These are phyloP conservation scores for Tetrax tetrax DNA, from an alignment of 2,113 vertebrate genomes.

Conservation along the genomic window DNA sequence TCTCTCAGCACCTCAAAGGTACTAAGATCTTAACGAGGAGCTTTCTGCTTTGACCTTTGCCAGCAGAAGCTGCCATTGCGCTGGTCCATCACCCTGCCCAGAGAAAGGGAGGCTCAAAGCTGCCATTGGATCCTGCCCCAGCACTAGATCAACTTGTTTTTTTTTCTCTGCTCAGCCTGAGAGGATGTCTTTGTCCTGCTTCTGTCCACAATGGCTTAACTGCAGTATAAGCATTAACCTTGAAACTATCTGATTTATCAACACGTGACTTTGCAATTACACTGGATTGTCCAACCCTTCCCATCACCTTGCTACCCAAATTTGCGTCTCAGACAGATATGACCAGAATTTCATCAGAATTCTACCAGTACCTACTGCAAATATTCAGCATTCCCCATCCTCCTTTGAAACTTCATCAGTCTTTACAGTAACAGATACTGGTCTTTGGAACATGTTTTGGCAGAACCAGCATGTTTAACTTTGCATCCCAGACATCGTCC, in stretches of 20 bases:
- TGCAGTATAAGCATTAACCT: not conserved
- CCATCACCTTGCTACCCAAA: not conserved
- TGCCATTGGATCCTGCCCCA: not conserved
- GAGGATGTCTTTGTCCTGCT: not conserved
- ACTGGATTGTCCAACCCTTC: not conserved
- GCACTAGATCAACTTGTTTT: not conserved
- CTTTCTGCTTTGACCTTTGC: not conserved
- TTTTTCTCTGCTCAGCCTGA: not conserved
- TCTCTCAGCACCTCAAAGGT: not conserved
- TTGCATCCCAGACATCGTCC: not conserved
- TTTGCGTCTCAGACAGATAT: not conserved
- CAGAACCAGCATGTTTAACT: not conserved
- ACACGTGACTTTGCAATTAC: not conserved
- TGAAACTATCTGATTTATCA: not conserved
- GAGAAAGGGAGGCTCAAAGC: rapidly evolving
- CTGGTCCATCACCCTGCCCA: not conserved
- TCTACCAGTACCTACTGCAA: not conserved
- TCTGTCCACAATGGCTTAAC: not conserved
- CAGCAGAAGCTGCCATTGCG: not conserved
- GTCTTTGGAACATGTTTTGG: not conserved
- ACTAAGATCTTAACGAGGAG: not conserved
- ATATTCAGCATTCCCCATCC: not conserved
- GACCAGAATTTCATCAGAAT: not conserved
- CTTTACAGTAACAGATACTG: not conserved
- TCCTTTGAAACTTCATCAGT: not conserved